Percentiles rank a stretch among this genome's conserved stretches.
Evolutionary conservation across 1,140 invertebrate genomes (phyloP).

Genomic region (Matsumurasca onukii): DNA sequence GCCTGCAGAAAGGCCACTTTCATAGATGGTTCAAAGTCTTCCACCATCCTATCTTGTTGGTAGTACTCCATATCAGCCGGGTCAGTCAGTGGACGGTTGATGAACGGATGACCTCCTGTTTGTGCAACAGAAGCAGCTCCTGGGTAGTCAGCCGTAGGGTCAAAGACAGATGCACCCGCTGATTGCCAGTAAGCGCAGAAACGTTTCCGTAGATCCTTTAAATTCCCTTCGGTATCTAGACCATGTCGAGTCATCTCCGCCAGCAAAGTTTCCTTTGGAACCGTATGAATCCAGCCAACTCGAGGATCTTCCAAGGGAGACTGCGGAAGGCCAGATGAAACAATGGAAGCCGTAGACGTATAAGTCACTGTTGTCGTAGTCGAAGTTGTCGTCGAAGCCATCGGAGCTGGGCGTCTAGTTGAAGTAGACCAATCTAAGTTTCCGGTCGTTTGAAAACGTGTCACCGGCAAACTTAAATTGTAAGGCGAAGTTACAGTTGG

Average conservation of each 20-base stretch:
- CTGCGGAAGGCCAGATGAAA: too few species aligned
- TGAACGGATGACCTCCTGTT: background rate
- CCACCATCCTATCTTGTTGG: too few species aligned
- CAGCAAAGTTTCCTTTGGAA: background rate
- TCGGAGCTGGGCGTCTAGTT: too few species aligned
- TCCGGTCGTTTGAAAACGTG: too few species aligned
- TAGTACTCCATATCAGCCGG: too few species aligned
- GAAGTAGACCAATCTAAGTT: too few species aligned
- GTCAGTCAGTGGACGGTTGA: too few species aligned
- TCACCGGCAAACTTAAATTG: too few species aligned
- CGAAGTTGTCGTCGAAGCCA: background rate
- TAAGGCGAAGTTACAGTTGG: too few species aligned
- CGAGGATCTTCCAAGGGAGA: background rate
- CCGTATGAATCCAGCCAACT: background rate
- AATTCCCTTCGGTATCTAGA: background rate
- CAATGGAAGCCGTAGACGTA: background rate
- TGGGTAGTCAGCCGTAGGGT: background rate
- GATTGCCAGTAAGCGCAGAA: background rate
- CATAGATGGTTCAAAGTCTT: too few species aligned
- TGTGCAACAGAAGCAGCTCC: background rate
- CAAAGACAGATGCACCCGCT: background rate
- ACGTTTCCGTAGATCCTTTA: background rate
- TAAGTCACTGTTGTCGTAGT: background rate
- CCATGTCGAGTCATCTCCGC: constrained; percentile 1
- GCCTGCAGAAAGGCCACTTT: too few species aligned